These are phyloP conservation scores for Macrosoma leucophasiata DNA, from an alignment of 2,888 invertebrate species.

Conservation along the genomic window DNA sequence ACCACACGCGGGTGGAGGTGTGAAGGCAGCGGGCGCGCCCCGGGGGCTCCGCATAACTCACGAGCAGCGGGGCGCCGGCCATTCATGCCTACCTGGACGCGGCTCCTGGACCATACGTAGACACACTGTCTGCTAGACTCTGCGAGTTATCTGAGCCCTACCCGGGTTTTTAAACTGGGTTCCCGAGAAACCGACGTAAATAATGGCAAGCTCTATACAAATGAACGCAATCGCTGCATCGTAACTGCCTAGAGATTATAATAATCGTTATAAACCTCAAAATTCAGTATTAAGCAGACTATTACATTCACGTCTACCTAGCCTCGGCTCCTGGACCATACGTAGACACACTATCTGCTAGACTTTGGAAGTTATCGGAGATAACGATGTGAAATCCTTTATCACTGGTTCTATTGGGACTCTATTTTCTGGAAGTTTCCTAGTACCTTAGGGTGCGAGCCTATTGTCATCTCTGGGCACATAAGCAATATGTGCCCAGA, in stretches of 20 bases:
- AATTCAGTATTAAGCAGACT: neutral
- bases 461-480: too few species aligned
- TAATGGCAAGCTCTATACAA: neutral
- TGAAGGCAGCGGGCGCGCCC: conserved; percentile 67
- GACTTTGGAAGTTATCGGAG: too few species aligned
- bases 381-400: too few species aligned
- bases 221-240: neutral
- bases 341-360: neutral
- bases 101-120: conserved; percentile 43
- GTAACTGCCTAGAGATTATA: neutral
- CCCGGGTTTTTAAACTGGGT: neutral
- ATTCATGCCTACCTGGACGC: conserved; percentile 67
- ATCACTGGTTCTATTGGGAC: too few species aligned
- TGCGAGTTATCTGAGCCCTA: conserved; percentile 4
- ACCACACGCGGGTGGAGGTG: conserved; percentile 76
- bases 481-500: too few species aligned
- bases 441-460: too few species aligned
- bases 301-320: neutral
- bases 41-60: conserved; percentile 72
- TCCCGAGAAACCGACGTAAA: conserved; percentile 27
- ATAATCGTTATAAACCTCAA: too few species aligned
- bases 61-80: conserved; percentile 70
- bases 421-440: too few species aligned
- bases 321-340: neutral
- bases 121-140: conserved; percentile 53